Base-by-base conservation (phyloP, 1,140 invertebrate genomes). In the Diorhabda carinulata region DNA sequence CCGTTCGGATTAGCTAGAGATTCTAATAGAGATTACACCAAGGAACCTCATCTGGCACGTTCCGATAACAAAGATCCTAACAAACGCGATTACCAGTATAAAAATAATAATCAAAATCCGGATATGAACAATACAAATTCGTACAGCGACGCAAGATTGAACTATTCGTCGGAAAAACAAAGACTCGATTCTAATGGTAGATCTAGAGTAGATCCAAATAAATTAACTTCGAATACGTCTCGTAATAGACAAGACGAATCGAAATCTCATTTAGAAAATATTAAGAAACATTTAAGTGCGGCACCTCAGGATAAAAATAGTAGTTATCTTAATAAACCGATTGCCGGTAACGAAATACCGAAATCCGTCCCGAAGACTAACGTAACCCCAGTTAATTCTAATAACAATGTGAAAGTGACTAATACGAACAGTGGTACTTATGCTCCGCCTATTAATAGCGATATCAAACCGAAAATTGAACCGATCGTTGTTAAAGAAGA, bases 301-400 rank as follows among this genome's bases (percentile, higher is more conserved):
- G 69, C 70, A 64, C 64, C 47, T 65, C 68, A 69, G 52, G 73
- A 77, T 68, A 74, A 69, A 69, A 76, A 70, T 67, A 73, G 59
- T 69, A 52, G 60, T 61, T 69, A 74, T 73, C 66, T 61, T 72
- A 66, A 69, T 45, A 43, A 74, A 70, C 64, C 75, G 77, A 77
- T 71, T 70, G 66, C 62, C 74, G 67, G 74, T 52, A 52, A 52
- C 47, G 47, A 52, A 52, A n/a, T 52, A 8, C 47, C 69, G 42
- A 81, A 81, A 73, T 78, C 77, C 75, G 77, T 78, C 76, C 78
- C 73, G 10, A 80, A 78, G 68, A 65, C 64, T 56, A 74, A 43
- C 62, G 45, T 57, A 7, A 69, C 9, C 8, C 45, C 10, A 0
- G 52, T 64, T 40, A 56, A n/a, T 52, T 52, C 47, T 66, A 44